phyloP scores from a whole-genome alignment of 2,113 vertebrate species.

The Eublepharis macularius region DNA sequence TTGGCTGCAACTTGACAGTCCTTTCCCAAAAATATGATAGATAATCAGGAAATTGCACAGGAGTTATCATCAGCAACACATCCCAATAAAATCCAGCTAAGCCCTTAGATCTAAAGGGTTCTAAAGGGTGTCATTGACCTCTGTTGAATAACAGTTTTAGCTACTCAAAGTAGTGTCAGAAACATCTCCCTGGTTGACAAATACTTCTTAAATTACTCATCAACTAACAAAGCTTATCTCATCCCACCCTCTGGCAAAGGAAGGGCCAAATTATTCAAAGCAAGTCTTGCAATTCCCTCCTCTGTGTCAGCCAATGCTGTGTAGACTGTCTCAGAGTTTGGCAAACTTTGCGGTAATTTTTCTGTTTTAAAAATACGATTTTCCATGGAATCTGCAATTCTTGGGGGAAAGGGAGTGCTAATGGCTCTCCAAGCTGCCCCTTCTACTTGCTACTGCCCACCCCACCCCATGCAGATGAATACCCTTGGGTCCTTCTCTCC shows the following conservation, averaged over 20 bases:
- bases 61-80: not conserved
- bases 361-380: not conserved
- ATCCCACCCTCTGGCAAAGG: not conserved
- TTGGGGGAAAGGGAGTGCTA: not conserved
- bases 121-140: not conserved
- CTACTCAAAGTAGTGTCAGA: not conserved
- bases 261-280: not conserved
- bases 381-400: not conserved
- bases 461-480: not conserved
- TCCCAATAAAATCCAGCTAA: not conserved
- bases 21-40: too few relatives aligned
- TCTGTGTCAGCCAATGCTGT: not conserved
- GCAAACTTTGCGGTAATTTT: not conserved
- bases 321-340: not conserved
- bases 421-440: not conserved
- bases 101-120: not conserved
- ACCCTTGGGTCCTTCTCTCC: not conserved
- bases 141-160: not conserved
- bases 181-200: not conserved
- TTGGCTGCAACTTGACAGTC: too few relatives aligned
- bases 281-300: not conserved
- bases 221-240: not conserved
- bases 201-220: not conserved
- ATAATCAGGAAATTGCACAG: too few relatives aligned
- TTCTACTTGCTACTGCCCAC: not conserved